These are phyloP conservation scores for Helobdella robusta DNA, from an alignment of 2,888 invertebrate species.

Conservation along the genomic window DNA sequence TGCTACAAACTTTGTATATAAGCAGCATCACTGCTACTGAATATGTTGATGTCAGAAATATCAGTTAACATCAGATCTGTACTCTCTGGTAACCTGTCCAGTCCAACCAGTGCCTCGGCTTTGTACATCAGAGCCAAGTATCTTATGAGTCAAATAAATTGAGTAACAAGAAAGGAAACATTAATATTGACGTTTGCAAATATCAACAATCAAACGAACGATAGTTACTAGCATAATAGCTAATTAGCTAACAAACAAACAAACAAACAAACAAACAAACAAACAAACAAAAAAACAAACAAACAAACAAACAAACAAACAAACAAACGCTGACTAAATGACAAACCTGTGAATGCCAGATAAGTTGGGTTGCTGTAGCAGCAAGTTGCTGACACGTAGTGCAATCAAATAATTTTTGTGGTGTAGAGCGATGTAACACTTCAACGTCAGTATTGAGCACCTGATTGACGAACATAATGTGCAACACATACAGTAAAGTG, in stretches of 20 bases:
- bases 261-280: not conserved
- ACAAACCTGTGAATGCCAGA: slow-evolving; percentile 62
- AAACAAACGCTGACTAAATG: not conserved
- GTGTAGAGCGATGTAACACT: slow-evolving; percentile 73
- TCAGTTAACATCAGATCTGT: slow-evolving; percentile 65
- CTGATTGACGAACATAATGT: slow-evolving; percentile 15
- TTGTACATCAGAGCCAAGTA: slow-evolving; percentile 74
- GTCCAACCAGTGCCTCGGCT: slow-evolving; percentile 72
- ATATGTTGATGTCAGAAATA: slow-evolving; percentile 40
- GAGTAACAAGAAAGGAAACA: not conserved
- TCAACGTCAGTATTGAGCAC: slow-evolving; percentile 63
- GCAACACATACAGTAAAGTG: not conserved
- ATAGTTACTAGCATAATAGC: not conserved
- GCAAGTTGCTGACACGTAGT: slow-evolving; percentile 64
- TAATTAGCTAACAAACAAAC: not conserved
- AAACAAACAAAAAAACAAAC: not conserved
- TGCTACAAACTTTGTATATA: not conserved
- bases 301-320: not conserved
- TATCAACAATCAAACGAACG: not conserved
- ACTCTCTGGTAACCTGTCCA: slow-evolving; percentile 71
- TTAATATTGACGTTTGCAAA: not conserved
- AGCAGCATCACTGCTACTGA: not conserved
- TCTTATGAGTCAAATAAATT: slow-evolving; percentile 35
- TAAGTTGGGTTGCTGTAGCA: slow-evolving; percentile 64
- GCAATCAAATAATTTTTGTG: slow-evolving; percentile 73